phyloP scores from a whole-genome alignment of 2,888 invertebrate species.

The Nephrotoma appendiculata region DNA sequence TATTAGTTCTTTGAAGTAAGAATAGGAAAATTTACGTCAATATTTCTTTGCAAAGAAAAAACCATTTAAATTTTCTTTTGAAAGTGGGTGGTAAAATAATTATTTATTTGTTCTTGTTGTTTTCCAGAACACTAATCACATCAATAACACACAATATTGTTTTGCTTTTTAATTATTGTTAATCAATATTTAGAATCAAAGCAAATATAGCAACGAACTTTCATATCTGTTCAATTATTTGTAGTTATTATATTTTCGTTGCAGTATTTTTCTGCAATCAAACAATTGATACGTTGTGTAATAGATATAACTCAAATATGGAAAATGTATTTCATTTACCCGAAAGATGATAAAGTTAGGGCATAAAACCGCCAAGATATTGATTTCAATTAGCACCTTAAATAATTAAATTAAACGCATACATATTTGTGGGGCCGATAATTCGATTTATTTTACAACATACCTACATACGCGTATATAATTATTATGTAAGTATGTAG shows the following conservation, averaged over 20 bases:
- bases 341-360: background rate
- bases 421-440: no score
- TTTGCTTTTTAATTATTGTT: background rate
- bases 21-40: no score
- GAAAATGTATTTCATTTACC: background rate
- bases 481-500: no score
- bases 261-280: background rate
- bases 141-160: background rate
- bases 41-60: no score
- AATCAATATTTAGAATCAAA: background rate
- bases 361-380: no score
- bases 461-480: no score
- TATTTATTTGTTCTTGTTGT: background rate
- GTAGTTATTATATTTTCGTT: background rate
- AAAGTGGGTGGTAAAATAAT: no score
- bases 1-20: no score
- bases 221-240: background rate
- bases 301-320: background rate
- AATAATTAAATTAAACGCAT: no score
- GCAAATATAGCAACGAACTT: background rate
- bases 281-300: background rate
- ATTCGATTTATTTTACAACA: no score
- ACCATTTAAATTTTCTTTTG: no score
- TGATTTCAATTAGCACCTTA: no score
- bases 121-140: background rate